Conservation (phyloP, 2,888 invertebrate genomes). For the Sipha maydis region DNA sequence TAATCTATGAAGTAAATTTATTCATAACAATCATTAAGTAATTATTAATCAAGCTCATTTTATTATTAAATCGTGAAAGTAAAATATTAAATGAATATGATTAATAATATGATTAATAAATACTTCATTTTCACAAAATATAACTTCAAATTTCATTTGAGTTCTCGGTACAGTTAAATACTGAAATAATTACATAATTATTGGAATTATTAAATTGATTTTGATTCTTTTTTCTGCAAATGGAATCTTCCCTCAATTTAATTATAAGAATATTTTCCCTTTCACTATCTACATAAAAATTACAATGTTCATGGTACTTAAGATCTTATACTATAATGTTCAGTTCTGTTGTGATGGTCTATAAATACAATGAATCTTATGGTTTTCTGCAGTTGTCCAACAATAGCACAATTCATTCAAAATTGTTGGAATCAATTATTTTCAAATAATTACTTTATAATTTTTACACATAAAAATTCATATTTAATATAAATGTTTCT, state of each 20-base stretch:
- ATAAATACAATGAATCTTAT: background rate
- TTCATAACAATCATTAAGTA: background rate
- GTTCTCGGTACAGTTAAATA: background rate
- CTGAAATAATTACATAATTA: constrained; percentile 31
- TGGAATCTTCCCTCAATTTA: background rate
- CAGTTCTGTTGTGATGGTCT: background rate
- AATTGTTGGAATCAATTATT: background rate
- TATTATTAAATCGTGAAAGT: background rate
- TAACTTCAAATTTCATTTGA: background rate
- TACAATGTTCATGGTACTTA: background rate
- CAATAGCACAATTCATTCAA: background rate
- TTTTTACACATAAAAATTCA: background rate
- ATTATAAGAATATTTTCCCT: background rate
- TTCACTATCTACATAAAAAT: background rate
- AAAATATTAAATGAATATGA: background rate
- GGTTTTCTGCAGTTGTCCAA: background rate
- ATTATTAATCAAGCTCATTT: background rate
- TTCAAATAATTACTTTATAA: background rate
- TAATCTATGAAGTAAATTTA: background rate
- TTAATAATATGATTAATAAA: too few relatives aligned
- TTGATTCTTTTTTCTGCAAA: background rate
- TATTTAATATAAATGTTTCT: background rate
- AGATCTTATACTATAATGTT: too few relatives aligned
- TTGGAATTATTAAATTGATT: background rate
- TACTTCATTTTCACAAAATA: background rate